Evolutionary conservation across 2,888 invertebrate species (phyloP).

Genomic region (Lycia hirtaria): DNA sequence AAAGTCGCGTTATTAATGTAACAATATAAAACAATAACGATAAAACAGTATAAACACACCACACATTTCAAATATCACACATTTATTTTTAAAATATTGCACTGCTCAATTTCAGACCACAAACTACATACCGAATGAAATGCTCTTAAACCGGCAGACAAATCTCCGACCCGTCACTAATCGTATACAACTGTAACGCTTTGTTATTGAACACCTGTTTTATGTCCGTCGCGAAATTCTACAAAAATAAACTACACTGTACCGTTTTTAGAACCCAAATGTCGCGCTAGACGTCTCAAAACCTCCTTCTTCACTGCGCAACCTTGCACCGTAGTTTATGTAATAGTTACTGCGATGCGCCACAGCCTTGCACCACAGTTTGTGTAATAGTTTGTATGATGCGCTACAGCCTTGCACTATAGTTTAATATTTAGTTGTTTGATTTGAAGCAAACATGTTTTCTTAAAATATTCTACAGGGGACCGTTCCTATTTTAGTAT

Average conservation of each 20-base stretch:
- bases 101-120: neutral
- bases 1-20: neutral
- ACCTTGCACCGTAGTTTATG: slow-evolving; percentile 24
- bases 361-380: slow-evolving; percentile 21
- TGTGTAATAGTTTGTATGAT: slow-evolving; percentile 15
- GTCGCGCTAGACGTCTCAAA: slow-evolving; percentile 20
- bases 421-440: slow-evolving; percentile 2
- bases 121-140: slow-evolving; percentile 9
- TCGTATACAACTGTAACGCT: slow-evolving; percentile 9
- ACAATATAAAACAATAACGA: neutral
- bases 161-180: slow-evolving; percentile 13
- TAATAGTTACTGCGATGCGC: slow-evolving; percentile 21
- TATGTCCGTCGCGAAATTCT: slow-evolving; percentile 1
- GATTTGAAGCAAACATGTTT: neutral
- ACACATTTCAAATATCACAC: neutral
- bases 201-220: slow-evolving; percentile 22
- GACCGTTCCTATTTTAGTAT: too few species aligned
- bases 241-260: slow-evolving; percentile 29
- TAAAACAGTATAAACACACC: neutral
- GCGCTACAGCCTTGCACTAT: slow-evolving; percentile 19
- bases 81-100: neutral
- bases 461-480: too few species aligned
- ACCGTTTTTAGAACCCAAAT: slow-evolving; percentile 21
- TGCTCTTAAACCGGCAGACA: neutral
- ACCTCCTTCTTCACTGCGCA: slow-evolving; percentile 17